These are phyloP conservation scores for Scopus umbretta DNA, from an alignment of 2,113 vertebrate genomes.

Conservation along the genomic window DNA sequence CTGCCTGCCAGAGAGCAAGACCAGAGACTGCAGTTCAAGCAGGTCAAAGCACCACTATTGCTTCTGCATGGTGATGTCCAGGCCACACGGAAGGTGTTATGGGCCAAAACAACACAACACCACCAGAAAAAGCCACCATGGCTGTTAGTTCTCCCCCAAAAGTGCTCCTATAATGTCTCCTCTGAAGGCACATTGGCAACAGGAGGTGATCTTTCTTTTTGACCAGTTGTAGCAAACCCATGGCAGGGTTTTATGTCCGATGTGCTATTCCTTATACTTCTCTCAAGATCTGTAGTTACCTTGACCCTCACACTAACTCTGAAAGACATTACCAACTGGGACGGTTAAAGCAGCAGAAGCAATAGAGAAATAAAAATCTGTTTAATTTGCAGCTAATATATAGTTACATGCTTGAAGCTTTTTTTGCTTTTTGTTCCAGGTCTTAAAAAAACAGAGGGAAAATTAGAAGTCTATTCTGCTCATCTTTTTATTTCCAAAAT, in stretches of 20 bases:
- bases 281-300: neutral
- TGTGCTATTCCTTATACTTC: neutral
- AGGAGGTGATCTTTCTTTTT: neutral
- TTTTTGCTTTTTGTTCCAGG: neutral
- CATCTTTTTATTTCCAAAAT: neutral
- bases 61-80: neutral
- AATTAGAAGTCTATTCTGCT: neutral
- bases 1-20: neutral
- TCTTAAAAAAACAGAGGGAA: neutral
- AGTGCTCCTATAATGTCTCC: neutral
- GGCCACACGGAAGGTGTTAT: fast-evolving
- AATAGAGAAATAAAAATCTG: neutral
- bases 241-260: neutral
- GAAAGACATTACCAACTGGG: neutral
- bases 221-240: neutral
- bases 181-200: neutral
- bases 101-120: neutral
- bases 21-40: neutral
- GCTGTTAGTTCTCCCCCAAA: neutral
- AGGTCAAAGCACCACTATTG: neutral
- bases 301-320: neutral
- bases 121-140: neutral
- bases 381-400: neutral
- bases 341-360: neutral
- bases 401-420: neutral